Conservation (phyloP, 2,888 invertebrate genomes). For the Drosophila acutilabella region DNA sequence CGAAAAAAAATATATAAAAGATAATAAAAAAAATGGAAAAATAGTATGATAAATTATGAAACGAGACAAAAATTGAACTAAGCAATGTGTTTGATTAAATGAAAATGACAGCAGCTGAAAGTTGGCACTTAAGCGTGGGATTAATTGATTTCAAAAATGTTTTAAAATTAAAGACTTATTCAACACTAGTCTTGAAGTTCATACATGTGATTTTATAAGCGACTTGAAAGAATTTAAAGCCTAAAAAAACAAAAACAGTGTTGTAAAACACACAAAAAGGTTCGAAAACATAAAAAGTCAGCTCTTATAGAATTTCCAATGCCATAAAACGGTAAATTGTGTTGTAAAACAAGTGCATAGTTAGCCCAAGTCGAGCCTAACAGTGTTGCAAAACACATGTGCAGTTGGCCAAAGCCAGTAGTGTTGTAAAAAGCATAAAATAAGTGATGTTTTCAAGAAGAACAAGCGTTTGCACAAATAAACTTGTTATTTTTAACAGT, state of each 20-base stretch:
- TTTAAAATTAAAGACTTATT: no score
- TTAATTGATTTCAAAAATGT: background rate
- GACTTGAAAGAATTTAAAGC: no score
- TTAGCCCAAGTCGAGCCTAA: background rate
- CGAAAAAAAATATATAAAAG: slow-evolving; percentile 4
- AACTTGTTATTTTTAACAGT: background rate
- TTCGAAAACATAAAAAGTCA: no score
- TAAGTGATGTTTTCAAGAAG: no score
- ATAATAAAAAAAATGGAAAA: slow-evolving; percentile 13
- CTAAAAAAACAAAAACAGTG: no score
- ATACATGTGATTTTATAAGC: no score
- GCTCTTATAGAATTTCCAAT: no score
- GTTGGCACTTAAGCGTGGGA: slow-evolving; percentile 19
- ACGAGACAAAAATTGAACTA: slow-evolving; percentile 44
- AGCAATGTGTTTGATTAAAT: slow-evolving; percentile 23
- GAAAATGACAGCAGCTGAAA: slow-evolving; percentile 37
- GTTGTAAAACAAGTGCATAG: background rate
- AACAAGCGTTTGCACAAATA: no score
- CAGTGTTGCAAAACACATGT: background rate
- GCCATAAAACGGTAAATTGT: background rate
- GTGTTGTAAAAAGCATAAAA: background rate
- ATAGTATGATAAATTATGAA: background rate
- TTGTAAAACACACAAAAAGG: no score
- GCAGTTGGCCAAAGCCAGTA: background rate
- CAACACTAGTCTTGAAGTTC: no score